phyloP scores from a whole-genome alignment of 2,888 invertebrate genomes.

The Helleia helle region DNA sequence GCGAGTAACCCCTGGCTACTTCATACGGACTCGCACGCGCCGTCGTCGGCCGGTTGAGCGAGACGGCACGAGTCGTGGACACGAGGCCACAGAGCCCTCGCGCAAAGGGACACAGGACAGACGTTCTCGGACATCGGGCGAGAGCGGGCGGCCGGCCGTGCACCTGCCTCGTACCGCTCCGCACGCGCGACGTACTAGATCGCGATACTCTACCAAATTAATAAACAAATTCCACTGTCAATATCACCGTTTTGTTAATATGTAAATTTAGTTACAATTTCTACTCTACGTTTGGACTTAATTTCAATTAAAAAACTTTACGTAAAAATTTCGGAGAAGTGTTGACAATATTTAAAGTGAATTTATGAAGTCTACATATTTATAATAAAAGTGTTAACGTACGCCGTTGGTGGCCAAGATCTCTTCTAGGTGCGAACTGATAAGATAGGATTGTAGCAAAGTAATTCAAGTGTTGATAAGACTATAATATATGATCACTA shows the following conservation, averaged over 20 bases:
- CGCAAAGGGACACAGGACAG: slow-evolving; percentile 74
- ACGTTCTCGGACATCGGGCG: slow-evolving; percentile 75
- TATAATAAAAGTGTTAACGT: slow-evolving; percentile 17
- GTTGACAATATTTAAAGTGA: slow-evolving; percentile 12
- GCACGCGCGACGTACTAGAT: slow-evolving; percentile 57
- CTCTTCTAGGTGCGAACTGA: slow-evolving; percentile 58
- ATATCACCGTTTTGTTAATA: slow-evolving; percentile 13
- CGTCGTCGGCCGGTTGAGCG: slow-evolving; percentile 65
- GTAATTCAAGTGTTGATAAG: slow-evolving; percentile 65
- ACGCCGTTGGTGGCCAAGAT: slow-evolving; percentile 41
- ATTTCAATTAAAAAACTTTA: background rate
- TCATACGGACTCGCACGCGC: slow-evolving; percentile 71
- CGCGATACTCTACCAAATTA: slow-evolving; percentile 47
- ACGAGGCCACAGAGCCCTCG: slow-evolving; percentile 68
- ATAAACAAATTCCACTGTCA: slow-evolving; percentile 47
- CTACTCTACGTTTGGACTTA: background rate
- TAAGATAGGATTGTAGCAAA: slow-evolving; percentile 63
- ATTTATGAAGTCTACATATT: slow-evolving; percentile 12
- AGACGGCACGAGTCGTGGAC: slow-evolving; percentile 64
- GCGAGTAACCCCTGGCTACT: slow-evolving; percentile 74
- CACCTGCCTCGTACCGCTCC: slow-evolving; percentile 60
- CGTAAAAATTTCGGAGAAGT: slow-evolving; percentile 1
- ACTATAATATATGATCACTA: slow-evolving; percentile 54
- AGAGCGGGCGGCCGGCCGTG: slow-evolving; percentile 71
- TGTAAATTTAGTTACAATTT: slow-evolving; percentile 19